Evolutionary conservation across 2,113 vertebrate genomes (phyloP), one percentile per base, ranked within the genome.

Genomic region (Fregetta grallaria): DNA sequence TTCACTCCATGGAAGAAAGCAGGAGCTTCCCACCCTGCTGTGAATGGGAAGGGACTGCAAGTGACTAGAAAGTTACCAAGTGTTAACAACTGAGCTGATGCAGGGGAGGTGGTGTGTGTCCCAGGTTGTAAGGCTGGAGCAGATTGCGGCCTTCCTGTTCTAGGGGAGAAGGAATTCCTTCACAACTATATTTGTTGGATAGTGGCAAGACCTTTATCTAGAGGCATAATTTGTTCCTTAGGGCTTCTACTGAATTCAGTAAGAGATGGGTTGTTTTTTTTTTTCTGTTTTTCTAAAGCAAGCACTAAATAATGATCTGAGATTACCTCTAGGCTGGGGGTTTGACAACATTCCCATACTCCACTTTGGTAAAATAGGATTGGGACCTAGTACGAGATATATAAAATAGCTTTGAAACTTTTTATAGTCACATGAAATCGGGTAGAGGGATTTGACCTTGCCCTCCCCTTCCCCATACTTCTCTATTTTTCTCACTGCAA

Each of bases 81-180:
- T 36, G 61, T 56, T 95, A 88, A 70, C 62, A 82, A 11, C 20
- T 3, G 17, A 80, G 55, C 36, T 90, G 75, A 26, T 55, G 86
- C 83, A 87, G 76, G 78, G 79, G 96, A 89, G 56, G 66, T 72
- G 65, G 10, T 7, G 7, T 59, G 17, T 62, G 20, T 75, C 58
- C 53, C 62, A 85, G 61, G 10, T 19, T 5, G 81, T 56, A 58
- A 85, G 11, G 34, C 86, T 95, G 53, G 45, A 91, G 45, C 44
- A 87, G 82, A 84, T 61, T 89, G 80, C 52, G 56, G 76, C 77
- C 63, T 95, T 94, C 66, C 73, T 91, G 13, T 79, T 95, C 58
- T 16, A 72, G n/a, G 26, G 45, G 14, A 91, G 21, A 73, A 91
- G 66, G 34, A 61, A 94, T 68, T 97, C 61, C 47, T 96, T 80